Evolutionary conservation across 2,113 vertebrate species (phyloP), one percentile per base, ranked within the genome.

Genomic region (Pterophyllum scalare): DNA sequence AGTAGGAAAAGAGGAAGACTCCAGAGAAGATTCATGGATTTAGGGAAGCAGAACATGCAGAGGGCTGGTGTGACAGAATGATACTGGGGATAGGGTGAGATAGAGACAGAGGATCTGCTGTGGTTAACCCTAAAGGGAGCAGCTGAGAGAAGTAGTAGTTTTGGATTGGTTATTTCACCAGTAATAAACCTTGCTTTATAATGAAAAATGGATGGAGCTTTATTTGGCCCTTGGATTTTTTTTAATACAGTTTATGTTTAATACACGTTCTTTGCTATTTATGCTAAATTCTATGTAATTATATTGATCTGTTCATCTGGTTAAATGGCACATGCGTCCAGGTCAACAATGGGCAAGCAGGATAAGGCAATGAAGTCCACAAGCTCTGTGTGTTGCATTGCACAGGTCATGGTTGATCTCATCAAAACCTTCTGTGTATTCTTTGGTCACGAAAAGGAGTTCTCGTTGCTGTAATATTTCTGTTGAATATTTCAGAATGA

Each of bases 231-330:
- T 72, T 52, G 65, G 43, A 31, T 52, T 72, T 17, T 72, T 52
- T 52, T 33, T 7, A 72, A 72, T 31, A 31, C 43, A 5, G 26
- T 72, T 52, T 46, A 31, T 49, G 17, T 46, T 31, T 52, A 52
- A 72, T 31, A 43, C 49, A 67, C 1, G 6, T 49, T 70, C 9
- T 20, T 20, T 52, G 24, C 17, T 31, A 26, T 31, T 72, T 52
- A 52, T 20, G 20, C 8, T 54, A n/a, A 54, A 54, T 52, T 72
- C 31, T 52, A 52, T 24, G 26, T 24, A 31, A 65, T 33, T 49
- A 5, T 46, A n/a, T 81, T 84, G 77, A 87, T 83, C 80, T 83
- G 33, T 60, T 78, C 26, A 81, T 75, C 74, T 85, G 77, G 59
- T 82, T 87, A 87, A 91, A 80, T 77, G 56, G 38, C 61, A 60